Evolutionary conservation across 1,140 invertebrate species (phyloP).

Genomic region (Spodoptera litura): DNA sequence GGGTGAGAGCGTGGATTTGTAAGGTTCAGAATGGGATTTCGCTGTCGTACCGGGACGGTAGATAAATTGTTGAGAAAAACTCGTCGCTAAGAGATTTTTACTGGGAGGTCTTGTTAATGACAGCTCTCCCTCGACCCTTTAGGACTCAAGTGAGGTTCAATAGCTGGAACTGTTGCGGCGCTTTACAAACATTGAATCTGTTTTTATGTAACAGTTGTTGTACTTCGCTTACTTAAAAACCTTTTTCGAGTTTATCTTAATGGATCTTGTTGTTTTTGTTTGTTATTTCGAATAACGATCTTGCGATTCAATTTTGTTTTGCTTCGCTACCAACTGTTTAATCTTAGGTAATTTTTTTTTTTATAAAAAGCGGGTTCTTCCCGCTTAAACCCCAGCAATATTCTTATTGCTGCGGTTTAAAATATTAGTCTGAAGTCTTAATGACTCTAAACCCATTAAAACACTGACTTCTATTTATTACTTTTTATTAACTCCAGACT

Average conservation of each 20-base stretch:
- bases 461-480: no score
- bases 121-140: constrained; percentile 45
- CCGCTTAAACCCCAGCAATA: no score
- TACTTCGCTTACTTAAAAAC: constrained; percentile 24
- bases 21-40: constrained; percentile 55
- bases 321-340: neutral
- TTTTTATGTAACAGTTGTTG: constrained; percentile 35
- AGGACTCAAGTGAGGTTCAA: constrained; percentile 50
- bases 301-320: constrained; percentile 18
- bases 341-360: neutral
- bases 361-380: no score
- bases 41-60: constrained; percentile 44
- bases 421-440: no score
- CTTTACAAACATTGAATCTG: constrained; percentile 35
- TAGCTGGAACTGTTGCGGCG: constrained; percentile 10
- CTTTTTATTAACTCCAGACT: no score
- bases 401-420: no score
- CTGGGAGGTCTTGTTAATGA: constrained; percentile 57
- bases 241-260: constrained; percentile 22
- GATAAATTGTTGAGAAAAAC: constrained; percentile 57
- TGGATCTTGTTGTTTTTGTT: constrained; percentile 29
- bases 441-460: no score
- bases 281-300: constrained; percentile 8
- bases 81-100: constrained; percentile 53
- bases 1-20: constrained; percentile 53